phyloP scores from a whole-genome alignment of 2,797 vertebrate species.

The Nannoperca obscura region DNA sequence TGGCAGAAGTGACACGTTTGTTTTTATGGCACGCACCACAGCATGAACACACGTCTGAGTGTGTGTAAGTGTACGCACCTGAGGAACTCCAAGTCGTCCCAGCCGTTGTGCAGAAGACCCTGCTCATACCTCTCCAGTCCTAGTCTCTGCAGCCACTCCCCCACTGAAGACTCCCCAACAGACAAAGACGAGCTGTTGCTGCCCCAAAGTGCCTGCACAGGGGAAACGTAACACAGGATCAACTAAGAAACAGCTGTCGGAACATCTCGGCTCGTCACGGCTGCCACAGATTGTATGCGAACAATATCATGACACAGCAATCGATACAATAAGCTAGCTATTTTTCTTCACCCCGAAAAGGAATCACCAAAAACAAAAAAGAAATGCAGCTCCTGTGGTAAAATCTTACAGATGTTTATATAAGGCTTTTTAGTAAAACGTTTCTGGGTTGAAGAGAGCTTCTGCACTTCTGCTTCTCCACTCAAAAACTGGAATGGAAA shows the following conservation, averaged over 20 bases:
- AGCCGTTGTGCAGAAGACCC: constrained; percentile 95
- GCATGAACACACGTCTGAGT: neutral
- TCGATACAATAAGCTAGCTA: neutral
- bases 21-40: neutral
- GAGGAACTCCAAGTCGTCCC: constrained; percentile 98
- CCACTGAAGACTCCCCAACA: constrained; percentile 89
- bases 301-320: neutral
- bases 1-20: neutral
- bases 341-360: neutral
- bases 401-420: neutral
- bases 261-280: neutral
- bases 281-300: neutral
- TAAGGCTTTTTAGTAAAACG: neutral
- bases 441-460: neutral
- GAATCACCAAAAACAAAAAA: neutral
- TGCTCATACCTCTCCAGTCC: constrained; percentile 94
- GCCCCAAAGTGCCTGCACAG: constrained; percentile 86
- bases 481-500: constrained; percentile 1
- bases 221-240: constrained; percentile 6
- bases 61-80: constrained; percentile 81
- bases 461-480: neutral
- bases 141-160: constrained; percentile 92
- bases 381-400: neutral
- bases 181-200: constrained; percentile 88
- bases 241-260: neutral